Evolutionary conservation across 1,140 invertebrate species (phyloP).

Genomic region (Pseudomyrmex pallidus): DNA sequence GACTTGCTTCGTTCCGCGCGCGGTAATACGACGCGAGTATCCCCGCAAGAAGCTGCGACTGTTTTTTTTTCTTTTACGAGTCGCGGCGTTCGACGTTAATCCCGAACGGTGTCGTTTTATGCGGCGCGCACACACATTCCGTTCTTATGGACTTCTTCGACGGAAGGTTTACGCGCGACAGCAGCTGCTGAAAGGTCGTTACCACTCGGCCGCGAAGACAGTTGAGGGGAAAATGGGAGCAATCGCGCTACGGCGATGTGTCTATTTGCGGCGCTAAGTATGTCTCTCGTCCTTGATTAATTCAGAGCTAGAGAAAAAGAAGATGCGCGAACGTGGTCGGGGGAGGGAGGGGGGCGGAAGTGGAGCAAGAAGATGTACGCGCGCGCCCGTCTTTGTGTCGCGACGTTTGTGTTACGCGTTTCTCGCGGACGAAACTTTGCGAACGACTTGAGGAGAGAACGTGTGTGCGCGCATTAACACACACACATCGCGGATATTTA

Average conservation of each 20-base stretch:
- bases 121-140: neutral
- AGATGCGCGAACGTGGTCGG: neutral
- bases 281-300: constrained; percentile 50
- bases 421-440: no score
- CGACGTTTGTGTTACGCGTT: no score
- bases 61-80: constrained; percentile 36
- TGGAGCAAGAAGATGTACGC: neutral
- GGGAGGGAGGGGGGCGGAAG: neutral
- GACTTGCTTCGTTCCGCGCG: neutral
- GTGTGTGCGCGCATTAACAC: no score
- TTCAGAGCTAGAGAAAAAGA: constrained; percentile 25
- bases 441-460: no score
- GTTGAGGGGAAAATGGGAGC: constrained; percentile 46
- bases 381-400: neutral
- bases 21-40: neutral
- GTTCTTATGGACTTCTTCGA: constrained; percentile 49
- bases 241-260: constrained; percentile 38
- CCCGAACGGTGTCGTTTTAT: constrained; percentile 33
- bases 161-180: constrained; percentile 48
- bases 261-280: constrained; percentile 45
- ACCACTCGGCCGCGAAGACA: neutral
- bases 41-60: constrained; percentile 4
- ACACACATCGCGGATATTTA: no score
- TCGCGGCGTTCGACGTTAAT: constrained; percentile 24
- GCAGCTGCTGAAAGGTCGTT: constrained; percentile 45